Percentiles rank a stretch among this genome's conserved stretches.
Conservation (phyloP, 2,113 vertebrate genomes). For the Actenoides hombroni region DNA sequence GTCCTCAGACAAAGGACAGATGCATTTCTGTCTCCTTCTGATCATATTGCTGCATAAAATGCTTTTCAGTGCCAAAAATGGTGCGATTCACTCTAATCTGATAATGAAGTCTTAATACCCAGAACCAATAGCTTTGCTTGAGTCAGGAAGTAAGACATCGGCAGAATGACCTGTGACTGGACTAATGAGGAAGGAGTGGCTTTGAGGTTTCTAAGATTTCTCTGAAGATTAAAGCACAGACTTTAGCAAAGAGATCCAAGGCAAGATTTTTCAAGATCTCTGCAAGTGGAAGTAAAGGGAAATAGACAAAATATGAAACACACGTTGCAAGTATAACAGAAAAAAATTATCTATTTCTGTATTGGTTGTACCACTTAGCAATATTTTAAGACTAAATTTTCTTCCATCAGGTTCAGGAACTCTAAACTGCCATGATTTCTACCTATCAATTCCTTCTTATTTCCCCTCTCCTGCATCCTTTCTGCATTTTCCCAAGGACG, state of each 20-base stretch:
- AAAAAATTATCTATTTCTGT: background rate
- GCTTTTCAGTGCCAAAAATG: background rate
- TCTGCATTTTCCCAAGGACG: background rate
- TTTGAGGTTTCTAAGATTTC: background rate
- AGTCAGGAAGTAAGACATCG: background rate
- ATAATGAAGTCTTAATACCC: background rate
- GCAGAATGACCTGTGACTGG: background rate
- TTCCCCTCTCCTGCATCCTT: background rate
- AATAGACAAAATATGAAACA: background rate
- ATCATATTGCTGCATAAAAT: background rate
- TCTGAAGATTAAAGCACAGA: conserved; percentile 7
- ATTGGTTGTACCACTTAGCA: background rate
- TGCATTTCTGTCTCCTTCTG: background rate
- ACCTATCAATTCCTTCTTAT: background rate
- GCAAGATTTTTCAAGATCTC: background rate
- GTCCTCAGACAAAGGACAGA: background rate
- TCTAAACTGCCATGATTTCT: background rate
- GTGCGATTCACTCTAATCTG: background rate
- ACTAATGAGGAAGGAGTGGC: background rate
- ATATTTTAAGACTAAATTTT: background rate
- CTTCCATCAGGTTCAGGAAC: background rate
- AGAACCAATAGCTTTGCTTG: background rate
- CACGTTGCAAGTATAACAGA: background rate
- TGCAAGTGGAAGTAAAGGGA: background rate
- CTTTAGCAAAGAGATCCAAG: background rate